These are phyloP conservation scores for Thymelicus sylvestris DNA, from an alignment of 2,888 invertebrate genomes.

Conservation along the genomic window DNA sequence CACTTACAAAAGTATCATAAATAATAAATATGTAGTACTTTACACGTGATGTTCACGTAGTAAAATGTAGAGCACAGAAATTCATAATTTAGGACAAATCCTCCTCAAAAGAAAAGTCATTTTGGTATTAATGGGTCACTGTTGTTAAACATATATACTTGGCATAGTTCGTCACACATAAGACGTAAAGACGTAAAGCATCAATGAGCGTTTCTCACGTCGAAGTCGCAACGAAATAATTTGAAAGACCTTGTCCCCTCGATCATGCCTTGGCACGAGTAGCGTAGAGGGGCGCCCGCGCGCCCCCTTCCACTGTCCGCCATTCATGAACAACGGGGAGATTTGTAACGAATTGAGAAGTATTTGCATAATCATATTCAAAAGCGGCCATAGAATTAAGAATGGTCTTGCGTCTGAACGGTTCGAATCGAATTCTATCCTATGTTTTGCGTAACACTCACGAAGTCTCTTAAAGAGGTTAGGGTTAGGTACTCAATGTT, in stretches of 20 bases:
- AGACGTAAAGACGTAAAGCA: no score
- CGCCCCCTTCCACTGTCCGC: constrained; percentile 39
- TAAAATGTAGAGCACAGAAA: no score
- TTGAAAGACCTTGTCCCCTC: background rate
- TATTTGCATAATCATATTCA: constrained; percentile 66
- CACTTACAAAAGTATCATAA: no score
- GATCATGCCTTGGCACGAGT: constrained; percentile 6
- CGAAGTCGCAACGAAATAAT: background rate
- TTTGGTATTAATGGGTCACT: no score
- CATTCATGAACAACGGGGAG: constrained; percentile 55
- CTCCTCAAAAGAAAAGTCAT: no score
- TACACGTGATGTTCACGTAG: no score
- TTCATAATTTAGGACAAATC: no score
- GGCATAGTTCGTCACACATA: no score
- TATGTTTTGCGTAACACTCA: constrained; percentile 5
- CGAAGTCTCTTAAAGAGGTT: background rate
- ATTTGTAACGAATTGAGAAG: constrained; percentile 49
- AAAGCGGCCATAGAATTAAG: constrained; percentile 41
- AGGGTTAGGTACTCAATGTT: no score
- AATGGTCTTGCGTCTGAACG: constrained; percentile 30
- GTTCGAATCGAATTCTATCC: constrained; percentile 21
- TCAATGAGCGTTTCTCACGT: background rate
- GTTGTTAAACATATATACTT: no score
- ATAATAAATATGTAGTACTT: no score
- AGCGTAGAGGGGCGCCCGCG: constrained; percentile 15